These are phyloP conservation scores for Chymomyza costata DNA, from an alignment of 1,140 invertebrate species.

Conservation along the genomic window DNA sequence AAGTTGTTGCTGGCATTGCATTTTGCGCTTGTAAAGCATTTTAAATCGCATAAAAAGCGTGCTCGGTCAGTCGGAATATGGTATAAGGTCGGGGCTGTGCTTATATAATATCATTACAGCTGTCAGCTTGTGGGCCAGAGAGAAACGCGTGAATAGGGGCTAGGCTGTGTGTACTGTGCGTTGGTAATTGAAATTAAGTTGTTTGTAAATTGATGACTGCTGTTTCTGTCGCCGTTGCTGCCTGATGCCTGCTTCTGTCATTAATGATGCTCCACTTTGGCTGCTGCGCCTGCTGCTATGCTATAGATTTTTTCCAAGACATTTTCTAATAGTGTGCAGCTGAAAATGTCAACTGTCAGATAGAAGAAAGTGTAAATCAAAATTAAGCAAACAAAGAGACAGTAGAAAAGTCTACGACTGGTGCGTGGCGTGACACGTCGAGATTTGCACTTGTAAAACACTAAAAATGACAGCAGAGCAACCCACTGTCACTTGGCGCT, in stretches of 20 bases:
- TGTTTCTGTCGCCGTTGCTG: background rate
- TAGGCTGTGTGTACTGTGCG: slow-evolving; percentile 25
- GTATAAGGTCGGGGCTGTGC: too few species aligned
- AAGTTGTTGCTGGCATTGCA: slow-evolving; percentile 19
- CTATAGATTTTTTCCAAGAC: slow-evolving; percentile 14
- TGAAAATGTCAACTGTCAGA: slow-evolving; percentile 61
- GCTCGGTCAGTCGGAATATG: too few species aligned
- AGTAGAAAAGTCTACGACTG: slow-evolving; percentile 14
- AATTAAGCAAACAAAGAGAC: slow-evolving; percentile 57
- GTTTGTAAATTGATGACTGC: slow-evolving; percentile 34
- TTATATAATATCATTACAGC: slow-evolving; percentile 43
- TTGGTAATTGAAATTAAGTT: slow-evolving; percentile 59
- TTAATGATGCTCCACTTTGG: background rate
- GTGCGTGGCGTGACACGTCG: slow-evolving; percentile 48
- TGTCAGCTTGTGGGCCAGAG: background rate
- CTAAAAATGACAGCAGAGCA: slow-evolving; percentile 42
- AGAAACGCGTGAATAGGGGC: too few species aligned
- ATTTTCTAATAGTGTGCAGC: slow-evolving; percentile 41
- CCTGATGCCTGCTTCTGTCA: background rate
- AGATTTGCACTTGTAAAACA: slow-evolving; percentile 64
- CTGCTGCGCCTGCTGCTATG: slow-evolving; percentile 26
- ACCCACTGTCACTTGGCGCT: too few species aligned
- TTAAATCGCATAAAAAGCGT: slow-evolving; percentile 54
- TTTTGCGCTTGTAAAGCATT: slow-evolving; percentile 55
- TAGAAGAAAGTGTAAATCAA: slow-evolving; percentile 51